Conservation (phyloP, 1,140 invertebrate genomes). For the Melanaphis sacchari region DNA sequence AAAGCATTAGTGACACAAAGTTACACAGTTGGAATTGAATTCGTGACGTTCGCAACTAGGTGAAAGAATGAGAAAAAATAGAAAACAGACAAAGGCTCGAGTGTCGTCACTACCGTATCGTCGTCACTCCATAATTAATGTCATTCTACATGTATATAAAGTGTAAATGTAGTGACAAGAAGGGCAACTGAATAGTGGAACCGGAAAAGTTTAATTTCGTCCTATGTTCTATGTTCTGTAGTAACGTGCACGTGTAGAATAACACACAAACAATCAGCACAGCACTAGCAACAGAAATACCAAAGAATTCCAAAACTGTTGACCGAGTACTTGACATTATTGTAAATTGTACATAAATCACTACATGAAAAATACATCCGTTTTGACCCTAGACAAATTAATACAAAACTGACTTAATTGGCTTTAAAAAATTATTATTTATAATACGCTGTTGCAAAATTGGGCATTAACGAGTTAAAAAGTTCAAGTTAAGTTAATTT, state of each 20-base stretch:
- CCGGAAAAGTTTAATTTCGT: conserved; percentile 42
- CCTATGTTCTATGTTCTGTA: background rate
- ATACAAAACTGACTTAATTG: background rate
- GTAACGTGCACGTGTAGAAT: background rate
- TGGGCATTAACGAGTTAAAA: background rate
- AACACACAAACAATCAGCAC: background rate
- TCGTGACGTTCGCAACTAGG: background rate
- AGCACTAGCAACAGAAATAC: background rate
- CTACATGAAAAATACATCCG: background rate
- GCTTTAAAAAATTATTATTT: background rate
- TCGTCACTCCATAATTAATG: conserved; percentile 36
- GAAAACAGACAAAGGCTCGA: background rate
- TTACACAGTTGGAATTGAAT: background rate
- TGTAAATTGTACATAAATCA: background rate
- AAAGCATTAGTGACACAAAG: background rate
- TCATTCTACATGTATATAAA: conserved; percentile 7
- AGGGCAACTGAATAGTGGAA: background rate
- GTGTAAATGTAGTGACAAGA: background rate
- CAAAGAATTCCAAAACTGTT: conserved; percentile 19
- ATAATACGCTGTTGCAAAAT: background rate
- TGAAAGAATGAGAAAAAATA: background rate
- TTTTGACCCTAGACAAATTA: background rate
- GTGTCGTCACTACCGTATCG: background rate
- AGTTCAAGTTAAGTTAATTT: background rate
- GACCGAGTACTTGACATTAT: conserved; percentile 38